Base-by-base conservation (phyloP, 2,797 vertebrate species). In the Cephalopachus bancanus region DNA sequence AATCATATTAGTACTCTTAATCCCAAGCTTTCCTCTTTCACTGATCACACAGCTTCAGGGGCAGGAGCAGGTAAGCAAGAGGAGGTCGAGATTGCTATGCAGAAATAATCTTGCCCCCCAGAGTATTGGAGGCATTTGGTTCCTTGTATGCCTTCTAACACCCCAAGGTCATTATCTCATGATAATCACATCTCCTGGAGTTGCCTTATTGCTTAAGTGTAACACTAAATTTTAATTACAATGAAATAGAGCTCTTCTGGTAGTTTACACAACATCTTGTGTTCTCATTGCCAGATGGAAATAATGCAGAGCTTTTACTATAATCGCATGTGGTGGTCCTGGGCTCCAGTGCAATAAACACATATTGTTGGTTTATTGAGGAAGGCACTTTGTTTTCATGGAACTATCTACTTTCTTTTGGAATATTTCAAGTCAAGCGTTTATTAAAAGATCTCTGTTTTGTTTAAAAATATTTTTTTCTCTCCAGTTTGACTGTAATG, bases 151-250 rank as follows among this genome's bases (percentile, higher is more conserved):
- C 93, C 97, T 98, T 96, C 93, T 97, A 98, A 98, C 98, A 98
- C 98, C 98, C 98, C 96, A 98, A 98, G 98, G 98, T 99, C 98
- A 98, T 99, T 99, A 99, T 98, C 98, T 98, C 98, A 97, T 98
- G 98, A 99, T 99, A 98, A 99, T 99, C 98, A 98, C 98, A 98
- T 98, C 98, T 98, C 98, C 98, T 98, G 98, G 98, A 98, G 98
- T 98, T 98, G 98, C 96, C 98, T 98, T 98, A 98, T 98, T 98
- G 98, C 98, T 99, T 98, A 99, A 98, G 98, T 98, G 98, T 98
- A 98, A 98, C 98, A 98, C 98, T 99, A 99, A 99, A 99, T 99
- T 99, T 98, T 99, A 99, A 99, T 99, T 99, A 99, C 98, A 98
- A 97, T 98, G 98, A 99, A 99, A 98, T 98, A 99, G 98, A 98